These are phyloP conservation scores for Deroptyus accipitrinus DNA, from an alignment of 2,113 vertebrate species.

Conservation along the genomic window DNA sequence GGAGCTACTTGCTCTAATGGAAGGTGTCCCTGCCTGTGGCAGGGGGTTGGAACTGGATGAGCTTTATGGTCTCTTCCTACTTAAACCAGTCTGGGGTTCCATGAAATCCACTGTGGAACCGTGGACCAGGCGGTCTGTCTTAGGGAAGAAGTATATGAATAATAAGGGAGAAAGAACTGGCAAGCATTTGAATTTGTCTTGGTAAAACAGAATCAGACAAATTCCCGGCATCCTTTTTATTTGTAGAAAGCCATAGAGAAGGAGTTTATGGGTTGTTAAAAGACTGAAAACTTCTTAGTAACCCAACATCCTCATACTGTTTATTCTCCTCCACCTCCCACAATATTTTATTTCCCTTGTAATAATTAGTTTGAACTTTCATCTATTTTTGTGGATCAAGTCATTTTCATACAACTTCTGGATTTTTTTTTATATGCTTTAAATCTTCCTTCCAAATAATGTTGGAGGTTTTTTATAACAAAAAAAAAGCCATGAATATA, in stretches of 20 bases:
- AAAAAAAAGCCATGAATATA: conserved; percentile 55
- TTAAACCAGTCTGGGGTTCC: background rate
- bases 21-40: background rate
- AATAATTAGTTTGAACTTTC: conserved; percentile 48
- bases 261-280: background rate
- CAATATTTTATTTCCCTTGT: conserved; percentile 24
- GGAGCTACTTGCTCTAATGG: background rate
- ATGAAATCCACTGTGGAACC: background rate
- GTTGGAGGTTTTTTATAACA: background rate
- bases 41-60: background rate
- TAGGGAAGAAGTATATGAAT: background rate
- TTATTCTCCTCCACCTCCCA: background rate
- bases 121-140: background rate
- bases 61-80: background rate
- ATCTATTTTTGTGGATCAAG: conserved; percentile 38
- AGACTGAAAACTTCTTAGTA: background rate
- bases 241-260: background rate
- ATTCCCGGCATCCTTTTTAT: background rate
- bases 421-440: conserved; percentile 45
- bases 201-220: background rate
- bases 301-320: background rate
- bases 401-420: conserved; percentile 49
- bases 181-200: background rate
- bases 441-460: conserved; percentile 59
- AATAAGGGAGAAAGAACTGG: background rate